phyloP scores from a whole-genome alignment of 2,113 vertebrate genomes.

The Centropristis striata region DNA sequence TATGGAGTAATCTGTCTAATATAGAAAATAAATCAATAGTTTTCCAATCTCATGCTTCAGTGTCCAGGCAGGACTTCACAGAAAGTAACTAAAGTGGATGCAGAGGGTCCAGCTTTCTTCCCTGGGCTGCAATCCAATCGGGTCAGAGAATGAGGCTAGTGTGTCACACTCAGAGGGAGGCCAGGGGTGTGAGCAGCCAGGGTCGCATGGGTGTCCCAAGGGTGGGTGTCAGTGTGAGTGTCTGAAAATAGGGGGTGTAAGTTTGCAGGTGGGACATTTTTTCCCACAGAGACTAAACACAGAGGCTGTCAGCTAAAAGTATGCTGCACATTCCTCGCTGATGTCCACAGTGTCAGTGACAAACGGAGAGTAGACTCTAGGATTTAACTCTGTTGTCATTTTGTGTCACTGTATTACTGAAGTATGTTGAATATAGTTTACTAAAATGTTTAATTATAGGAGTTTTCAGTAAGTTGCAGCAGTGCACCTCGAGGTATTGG shows the following conservation, averaged over 20 bases:
- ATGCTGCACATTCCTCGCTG: conserved; percentile 46
- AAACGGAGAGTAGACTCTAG: conserved; percentile 1
- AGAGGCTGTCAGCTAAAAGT: conserved; percentile 33
- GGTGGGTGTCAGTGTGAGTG: conserved; percentile 26
- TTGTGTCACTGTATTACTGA: too few species aligned
- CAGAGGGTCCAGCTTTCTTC: conserved; percentile 6
- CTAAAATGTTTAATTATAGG: too few species aligned
- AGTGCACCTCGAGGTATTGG: too few species aligned
- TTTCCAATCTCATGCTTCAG: neutral
- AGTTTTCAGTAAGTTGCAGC: too few species aligned
- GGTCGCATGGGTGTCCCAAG: conserved; percentile 59
- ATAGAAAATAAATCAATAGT: conserved; percentile 37
- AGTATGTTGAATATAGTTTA: too few species aligned
- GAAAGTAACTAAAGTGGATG: conserved; percentile 4
- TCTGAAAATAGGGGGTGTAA: conserved; percentile 77
- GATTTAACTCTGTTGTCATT: neutral
- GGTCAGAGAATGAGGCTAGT: conserved; percentile 68
- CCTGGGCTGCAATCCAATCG: conserved; percentile 45
- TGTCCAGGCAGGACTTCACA: neutral
- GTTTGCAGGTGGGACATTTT: conserved; percentile 51
- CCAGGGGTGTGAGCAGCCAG: conserved; percentile 51
- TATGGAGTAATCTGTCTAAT: conserved; percentile 5
- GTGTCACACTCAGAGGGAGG: conserved; percentile 51
- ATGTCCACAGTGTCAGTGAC: conserved; percentile 41
- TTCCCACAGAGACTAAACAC: conserved; percentile 65